A percentile compares a stretch with the other conserved stretches of the same genome.
Evolutionary conservation across 2,113 vertebrate genomes (phyloP).

Genomic region (Gallinago jamesoni): DNA sequence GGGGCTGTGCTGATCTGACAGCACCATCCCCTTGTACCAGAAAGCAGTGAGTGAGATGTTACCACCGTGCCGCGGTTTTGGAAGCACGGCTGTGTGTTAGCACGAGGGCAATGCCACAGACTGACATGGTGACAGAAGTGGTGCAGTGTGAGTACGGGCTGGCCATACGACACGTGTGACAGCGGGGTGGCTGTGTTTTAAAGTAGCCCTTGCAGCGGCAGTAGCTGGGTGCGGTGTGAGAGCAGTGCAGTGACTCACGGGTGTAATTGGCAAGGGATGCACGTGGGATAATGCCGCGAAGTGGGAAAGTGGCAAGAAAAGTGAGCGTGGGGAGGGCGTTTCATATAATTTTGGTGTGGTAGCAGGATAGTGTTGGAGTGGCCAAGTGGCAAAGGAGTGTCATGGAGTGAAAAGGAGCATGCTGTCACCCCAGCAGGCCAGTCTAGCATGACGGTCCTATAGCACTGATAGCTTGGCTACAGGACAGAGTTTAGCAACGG

Average conservation of each 20-base stretch:
- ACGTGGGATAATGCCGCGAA: neutral
- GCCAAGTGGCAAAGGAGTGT: neutral
- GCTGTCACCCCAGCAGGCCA: neutral
- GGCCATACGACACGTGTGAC: fast-evolving
- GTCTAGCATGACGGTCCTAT: neutral
- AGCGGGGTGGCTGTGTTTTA: neutral
- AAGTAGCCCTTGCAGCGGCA: neutral
- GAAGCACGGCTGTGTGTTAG: neutral
- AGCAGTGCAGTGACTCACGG: neutral
- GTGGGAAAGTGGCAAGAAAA: neutral
- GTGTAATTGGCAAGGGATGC: neutral
- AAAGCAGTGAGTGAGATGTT: neutral
- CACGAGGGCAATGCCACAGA: fast-evolving
- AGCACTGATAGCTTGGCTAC: neutral
- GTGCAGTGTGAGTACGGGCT: neutral
- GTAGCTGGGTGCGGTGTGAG: neutral
- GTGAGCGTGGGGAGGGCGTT: neutral
- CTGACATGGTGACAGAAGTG: neutral
- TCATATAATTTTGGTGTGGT: neutral
- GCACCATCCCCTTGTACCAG: neutral
- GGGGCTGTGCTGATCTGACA: neutral
- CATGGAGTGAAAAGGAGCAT: neutral
- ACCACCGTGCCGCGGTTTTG: neutral
- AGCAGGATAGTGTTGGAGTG: neutral
- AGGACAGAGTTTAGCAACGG: neutral